A percentile compares a stretch with the other conserved stretches of the same genome.
phyloP scores from a whole-genome alignment of 2,888 invertebrate species.

The Dromius quadrimaculatus region DNA sequence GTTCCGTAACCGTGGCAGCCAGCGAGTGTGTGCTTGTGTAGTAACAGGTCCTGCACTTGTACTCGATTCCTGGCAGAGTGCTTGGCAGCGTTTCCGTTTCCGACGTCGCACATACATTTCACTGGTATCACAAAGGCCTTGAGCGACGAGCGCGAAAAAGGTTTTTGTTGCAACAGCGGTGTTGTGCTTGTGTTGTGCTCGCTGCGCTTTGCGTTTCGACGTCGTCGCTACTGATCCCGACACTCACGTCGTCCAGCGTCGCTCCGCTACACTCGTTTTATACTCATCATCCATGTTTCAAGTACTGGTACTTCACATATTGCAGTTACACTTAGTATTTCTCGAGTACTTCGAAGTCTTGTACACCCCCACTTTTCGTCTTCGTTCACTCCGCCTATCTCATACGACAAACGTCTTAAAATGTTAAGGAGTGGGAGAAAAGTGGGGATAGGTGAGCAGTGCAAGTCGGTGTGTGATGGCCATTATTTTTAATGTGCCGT shows the following conservation, averaged over 20 bases:
- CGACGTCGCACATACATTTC: conserved; percentile 3
- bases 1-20: conserved; percentile 7
- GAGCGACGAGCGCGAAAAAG: neutral
- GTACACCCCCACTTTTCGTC: conserved; percentile 27
- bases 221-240: neutral
- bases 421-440: conserved; percentile 49
- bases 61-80: conserved; percentile 24
- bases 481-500: conserved; percentile 38
- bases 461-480: conserved; percentile 38
- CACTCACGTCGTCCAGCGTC: neutral
- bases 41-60: neutral
- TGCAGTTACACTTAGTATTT: conserved; percentile 26
- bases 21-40: conserved; percentile 21
- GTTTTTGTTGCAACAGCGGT: neutral
- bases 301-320: conserved; percentile 33
- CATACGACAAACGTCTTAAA: conserved; percentile 47
- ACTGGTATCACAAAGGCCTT: neutral
- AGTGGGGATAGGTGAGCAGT: conserved; percentile 43
- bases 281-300: conserved; percentile 15
- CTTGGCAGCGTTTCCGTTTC: conserved; percentile 2
- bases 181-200: conserved; percentile 10
- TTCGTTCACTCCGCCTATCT: conserved; percentile 48
- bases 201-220: neutral
- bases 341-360: conserved; percentile 6
- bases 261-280: conserved; percentile 7